phyloP scores from a whole-genome alignment of 2,797 vertebrate species.

The Oreortyx pictus region DNA sequence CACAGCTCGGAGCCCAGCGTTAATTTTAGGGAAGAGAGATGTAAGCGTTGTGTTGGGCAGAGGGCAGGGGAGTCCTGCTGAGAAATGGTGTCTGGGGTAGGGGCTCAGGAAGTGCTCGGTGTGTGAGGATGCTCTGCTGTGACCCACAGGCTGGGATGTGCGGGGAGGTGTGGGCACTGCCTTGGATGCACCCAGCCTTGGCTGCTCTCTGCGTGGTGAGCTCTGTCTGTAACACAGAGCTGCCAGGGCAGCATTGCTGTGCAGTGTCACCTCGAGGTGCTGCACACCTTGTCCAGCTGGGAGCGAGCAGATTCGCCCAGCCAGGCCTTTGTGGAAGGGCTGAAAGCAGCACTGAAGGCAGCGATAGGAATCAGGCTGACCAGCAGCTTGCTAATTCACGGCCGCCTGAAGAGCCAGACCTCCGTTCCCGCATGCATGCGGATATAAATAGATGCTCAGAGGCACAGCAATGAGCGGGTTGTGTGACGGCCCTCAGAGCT shows the following conservation, averaged over 20 bases:
- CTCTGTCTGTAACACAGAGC: no score
- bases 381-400: background rate
- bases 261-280: background rate
- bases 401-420: background rate
- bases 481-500: background rate
- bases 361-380: background rate
- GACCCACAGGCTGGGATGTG: background rate
- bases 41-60: background rate
- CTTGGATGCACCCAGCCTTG: background rate
- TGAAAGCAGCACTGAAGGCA: background rate
- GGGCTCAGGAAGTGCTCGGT: no score
- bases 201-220: background rate
- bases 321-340: background rate
- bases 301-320: background rate
- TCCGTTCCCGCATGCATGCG: rapidly evolving
- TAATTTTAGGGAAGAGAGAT: slow-evolving; percentile 38
- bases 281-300: background rate
- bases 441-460: background rate
- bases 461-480: background rate
- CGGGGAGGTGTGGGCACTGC: no score
- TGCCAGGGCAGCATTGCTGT: no score
- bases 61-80: no score
- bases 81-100: background rate
- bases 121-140: background rate
- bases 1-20: background rate